Base-by-base conservation (phyloP, 2,113 vertebrate species). In the Crotophaga sulcirostris region DNA sequence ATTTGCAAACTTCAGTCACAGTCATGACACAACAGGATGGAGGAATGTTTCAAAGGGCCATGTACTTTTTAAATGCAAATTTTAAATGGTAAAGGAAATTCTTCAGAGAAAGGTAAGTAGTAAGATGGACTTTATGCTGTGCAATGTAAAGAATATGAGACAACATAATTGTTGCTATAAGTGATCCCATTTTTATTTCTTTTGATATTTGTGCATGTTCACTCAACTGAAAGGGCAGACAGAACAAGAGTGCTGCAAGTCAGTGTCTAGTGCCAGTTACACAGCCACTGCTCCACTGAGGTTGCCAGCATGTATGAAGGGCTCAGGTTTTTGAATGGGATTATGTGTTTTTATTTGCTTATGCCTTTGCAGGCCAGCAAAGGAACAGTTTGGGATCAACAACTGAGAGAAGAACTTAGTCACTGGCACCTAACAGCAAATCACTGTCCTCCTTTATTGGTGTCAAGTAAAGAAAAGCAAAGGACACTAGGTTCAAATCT, bases 11-110 rank as follows among this genome's bases (percentile, higher is more conserved):
- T 83, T 87, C 36, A 13, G 21, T 42, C 66, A 59, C 21, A 64
- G 68, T 62, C 25, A 5, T 29, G 55, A 70, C 14, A 26, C 8
- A 8, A 7, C 0, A 0, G 8, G 4, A 18, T 40, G 45, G 36
- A 77, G 16, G 34, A 80, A 36, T 17, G 11, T 75, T 28, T 72
- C 36, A 36, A 84, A 72, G 26, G 15, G 8, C 9, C 23, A 6
- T 11, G 6, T 49, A 8, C 3, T 59, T 24, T 75, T 81, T 34
- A 68, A 94, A 90, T 20, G 18, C 0, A 7, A 49, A 51, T 69
- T 80, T 84, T 60, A 86, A 78, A 40, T 24, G 16, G 17, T 12
- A 84, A 78, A 60, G 5, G 78, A 56, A 34, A 68, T 34, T 77
- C 3, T 66, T 87, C 29, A 80, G 58, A 51, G n/a, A 55, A 83